Evolutionary conservation across 1,140 invertebrate species (phyloP).

Genomic region (Zaprionus ornatus): DNA sequence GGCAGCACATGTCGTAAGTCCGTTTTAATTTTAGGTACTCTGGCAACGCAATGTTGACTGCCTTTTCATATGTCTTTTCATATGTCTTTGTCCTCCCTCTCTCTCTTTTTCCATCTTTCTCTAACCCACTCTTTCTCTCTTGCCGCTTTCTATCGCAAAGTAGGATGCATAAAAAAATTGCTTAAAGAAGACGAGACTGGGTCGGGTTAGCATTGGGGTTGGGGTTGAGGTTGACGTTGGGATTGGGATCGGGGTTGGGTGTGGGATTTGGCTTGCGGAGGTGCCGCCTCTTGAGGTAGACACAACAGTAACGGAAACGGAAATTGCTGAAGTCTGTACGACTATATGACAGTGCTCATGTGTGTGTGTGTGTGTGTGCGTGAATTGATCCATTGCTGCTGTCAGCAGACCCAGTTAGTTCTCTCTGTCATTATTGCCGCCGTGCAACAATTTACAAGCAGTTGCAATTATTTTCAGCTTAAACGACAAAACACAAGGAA

Average conservation of each 20-base stretch:
- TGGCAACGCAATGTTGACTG: constrained; percentile 65
- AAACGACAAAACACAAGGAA: constrained; percentile 83
- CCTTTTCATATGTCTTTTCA: constrained; percentile 73
- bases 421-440: constrained; percentile 32
- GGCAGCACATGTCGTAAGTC: constrained; percentile 45
- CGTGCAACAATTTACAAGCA: constrained; percentile 75
- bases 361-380: constrained; percentile 46
- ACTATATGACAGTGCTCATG: constrained; percentile 19
- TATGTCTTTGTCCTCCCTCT: constrained; percentile 21
- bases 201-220: constrained; percentile 1
- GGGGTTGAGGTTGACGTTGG: not conserved
- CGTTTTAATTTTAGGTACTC: constrained; percentile 76
- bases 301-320: constrained; percentile 71
- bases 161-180: constrained; percentile 44
- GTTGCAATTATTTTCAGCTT: constrained; percentile 84
- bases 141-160: constrained; percentile 24
- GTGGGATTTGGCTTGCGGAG: constrained; percentile 21
- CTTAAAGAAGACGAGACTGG: constrained; percentile 42
- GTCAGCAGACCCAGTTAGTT: constrained; percentile 71
- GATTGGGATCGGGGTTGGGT: not conserved
- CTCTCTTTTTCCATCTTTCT: constrained; percentile 1
- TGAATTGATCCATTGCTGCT: constrained; percentile 73
- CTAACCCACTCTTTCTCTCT: not conserved
- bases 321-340: constrained; percentile 77
- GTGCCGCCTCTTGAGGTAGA: constrained; percentile 54